These are phyloP conservation scores for Acromyrmex echinatior DNA, from an alignment of 1,140 invertebrate genomes.

Conservation along the genomic window DNA sequence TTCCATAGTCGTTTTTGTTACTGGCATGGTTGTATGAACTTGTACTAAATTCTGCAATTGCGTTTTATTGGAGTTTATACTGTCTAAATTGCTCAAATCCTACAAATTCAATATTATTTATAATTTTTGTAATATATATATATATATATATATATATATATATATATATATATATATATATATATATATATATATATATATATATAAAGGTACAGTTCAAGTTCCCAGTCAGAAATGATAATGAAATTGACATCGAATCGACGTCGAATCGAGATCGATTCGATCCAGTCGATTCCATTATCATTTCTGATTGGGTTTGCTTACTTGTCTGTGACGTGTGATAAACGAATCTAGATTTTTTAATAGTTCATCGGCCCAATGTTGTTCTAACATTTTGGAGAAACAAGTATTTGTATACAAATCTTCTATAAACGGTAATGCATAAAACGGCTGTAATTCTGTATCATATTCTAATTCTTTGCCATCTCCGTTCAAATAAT, in stretches of 20 bases:
- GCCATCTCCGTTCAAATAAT: conserved; percentile 87
- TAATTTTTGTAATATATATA: conserved; percentile 3
- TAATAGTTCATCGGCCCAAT: conserved; percentile 71
- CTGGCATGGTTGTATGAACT: conserved; percentile 20
- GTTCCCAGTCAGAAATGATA: no score
- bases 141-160: neutral
- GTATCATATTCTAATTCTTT: conserved; percentile 86
- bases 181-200: no score
- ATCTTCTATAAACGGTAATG: conserved; percentile 88
- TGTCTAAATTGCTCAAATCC: conserved; percentile 27
- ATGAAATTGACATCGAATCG: no score
- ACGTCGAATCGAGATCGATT: no score
- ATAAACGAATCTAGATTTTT: conserved; percentile 68
- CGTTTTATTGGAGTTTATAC: conserved; percentile 15
- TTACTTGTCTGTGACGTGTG: conserved; percentile 64
- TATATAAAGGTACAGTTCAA: no score
- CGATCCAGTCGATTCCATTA: no score
- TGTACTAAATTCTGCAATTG: conserved; percentile 26
- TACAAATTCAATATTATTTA: conserved; percentile 39
- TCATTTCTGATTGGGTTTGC: neutral
- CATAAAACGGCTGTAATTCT: conserved; percentile 88
- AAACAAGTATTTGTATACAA: conserved; percentile 88
- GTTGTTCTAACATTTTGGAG: conserved; percentile 87
- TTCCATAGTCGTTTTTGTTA: conserved; percentile 24
- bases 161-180: no score